Evolutionary conservation across 2,797 vertebrate species (phyloP).

Genomic region (Danionella dracula): DNA sequence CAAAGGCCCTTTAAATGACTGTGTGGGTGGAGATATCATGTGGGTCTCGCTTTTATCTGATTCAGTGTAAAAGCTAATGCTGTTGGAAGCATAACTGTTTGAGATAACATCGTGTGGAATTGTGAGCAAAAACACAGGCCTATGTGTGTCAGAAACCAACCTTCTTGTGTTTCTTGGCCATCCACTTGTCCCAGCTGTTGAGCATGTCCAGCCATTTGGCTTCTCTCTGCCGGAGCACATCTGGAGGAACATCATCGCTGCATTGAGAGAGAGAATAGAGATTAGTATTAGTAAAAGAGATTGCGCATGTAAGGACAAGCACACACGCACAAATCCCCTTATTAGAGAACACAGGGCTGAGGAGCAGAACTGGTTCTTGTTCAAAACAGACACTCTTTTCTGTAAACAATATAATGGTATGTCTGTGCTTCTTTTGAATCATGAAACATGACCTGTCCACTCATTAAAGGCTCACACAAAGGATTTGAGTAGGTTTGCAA

Average conservation of each 20-base stretch:
- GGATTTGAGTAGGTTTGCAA: too few species aligned
- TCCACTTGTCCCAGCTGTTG: conserved; percentile 98
- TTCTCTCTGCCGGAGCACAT: conserved; percentile 89
- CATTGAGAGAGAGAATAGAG: conserved; percentile 52
- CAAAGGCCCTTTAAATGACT: too few species aligned
- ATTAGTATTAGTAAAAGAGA: background rate
- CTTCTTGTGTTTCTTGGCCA: conserved; percentile 97
- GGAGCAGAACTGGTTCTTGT: background rate
- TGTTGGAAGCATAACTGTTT: too few species aligned
- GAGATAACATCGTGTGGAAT: too few species aligned
- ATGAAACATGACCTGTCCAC: too few species aligned
- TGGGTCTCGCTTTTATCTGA: too few species aligned
- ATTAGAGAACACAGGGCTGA: too few species aligned
- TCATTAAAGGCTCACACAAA: too few species aligned
- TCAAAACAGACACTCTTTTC: background rate
- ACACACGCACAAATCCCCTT: background rate
- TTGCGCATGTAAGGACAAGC: background rate
- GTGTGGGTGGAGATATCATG: too few species aligned
- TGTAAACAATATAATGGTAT: background rate
- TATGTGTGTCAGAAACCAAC: conserved; percentile 52
- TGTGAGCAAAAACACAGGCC: background rate
- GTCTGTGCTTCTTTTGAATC: too few species aligned
- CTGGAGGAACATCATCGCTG: conserved; percentile 76
- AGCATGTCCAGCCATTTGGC: conserved; percentile 98
- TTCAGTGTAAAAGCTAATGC: too few species aligned